phyloP scores from a whole-genome alignment of 1,140 invertebrate species.

The Papilio glaucus region DNA sequence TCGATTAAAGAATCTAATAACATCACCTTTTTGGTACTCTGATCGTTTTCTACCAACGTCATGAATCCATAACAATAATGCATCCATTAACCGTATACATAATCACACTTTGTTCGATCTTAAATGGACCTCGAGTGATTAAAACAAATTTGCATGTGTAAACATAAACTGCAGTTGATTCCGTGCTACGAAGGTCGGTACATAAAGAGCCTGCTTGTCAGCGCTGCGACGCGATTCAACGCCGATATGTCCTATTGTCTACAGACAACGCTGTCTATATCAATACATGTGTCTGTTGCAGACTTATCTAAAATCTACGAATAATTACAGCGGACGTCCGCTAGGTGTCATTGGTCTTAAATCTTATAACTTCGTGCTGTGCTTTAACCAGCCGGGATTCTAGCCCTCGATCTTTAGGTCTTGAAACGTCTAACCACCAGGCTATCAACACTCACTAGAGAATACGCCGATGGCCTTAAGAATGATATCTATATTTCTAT shows the following conservation, averaged over 20 bases:
- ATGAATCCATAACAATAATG: constrained; percentile 11
- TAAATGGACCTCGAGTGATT: constrained; percentile 24
- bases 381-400: no score
- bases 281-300: background rate
- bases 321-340: background rate
- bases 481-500: no score
- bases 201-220: background rate
- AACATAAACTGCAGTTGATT: constrained; percentile 14
- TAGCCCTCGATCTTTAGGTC: no score
- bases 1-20: background rate
- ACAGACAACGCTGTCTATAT: background rate
- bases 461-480: no score
- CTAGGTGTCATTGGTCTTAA: background rate
- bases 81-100: background rate
- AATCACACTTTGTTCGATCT: constrained; percentile 3
- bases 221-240: background rate
- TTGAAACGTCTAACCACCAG: no score
- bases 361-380: background rate
- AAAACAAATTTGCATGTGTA: constrained; percentile 7
- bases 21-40: background rate
- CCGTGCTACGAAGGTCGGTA: constrained; percentile 22
- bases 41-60: constrained; percentile 15
- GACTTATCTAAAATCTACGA: constrained; percentile 2
- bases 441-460: no score
- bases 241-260: constrained; percentile 19